Evolutionary conservation across 2,113 vertebrate species (phyloP).

Genomic region (Anolis sagrei): DNA sequence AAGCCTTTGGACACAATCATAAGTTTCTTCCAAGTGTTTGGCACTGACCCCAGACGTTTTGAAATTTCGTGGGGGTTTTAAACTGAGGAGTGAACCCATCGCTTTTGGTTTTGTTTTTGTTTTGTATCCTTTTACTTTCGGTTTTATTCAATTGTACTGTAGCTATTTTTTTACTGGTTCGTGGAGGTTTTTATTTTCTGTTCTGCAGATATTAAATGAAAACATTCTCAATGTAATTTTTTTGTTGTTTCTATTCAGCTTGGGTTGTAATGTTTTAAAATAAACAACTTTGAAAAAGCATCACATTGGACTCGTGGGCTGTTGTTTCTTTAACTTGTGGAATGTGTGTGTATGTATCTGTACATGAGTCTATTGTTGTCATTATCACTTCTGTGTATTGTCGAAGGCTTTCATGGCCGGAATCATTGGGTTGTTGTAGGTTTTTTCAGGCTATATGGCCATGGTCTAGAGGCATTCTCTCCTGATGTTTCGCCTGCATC

Average conservation of each 20-base stretch:
- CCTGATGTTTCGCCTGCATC: no score
- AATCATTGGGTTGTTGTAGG: no score
- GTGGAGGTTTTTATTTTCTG: constrained; percentile 50
- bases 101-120: constrained; percentile 15
- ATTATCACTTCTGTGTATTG: no score
- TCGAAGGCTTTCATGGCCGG: no score
- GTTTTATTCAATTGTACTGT: constrained; percentile 76
- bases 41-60: constrained; percentile 76
- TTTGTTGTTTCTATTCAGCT: constrained; percentile 93
- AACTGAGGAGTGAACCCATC: constrained; percentile 68
- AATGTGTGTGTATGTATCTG: background rate
- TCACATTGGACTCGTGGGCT: background rate
- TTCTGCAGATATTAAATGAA: constrained; percentile 84
- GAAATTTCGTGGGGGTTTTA: constrained; percentile 69
- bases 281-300: constrained; percentile 81
- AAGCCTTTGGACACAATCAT: constrained; percentile 60
- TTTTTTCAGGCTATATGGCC: no score
- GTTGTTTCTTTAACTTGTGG: background rate
- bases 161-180: constrained; percentile 82
- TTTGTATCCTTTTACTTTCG: constrained; percentile 70
- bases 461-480: no score
- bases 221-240: constrained; percentile 88
- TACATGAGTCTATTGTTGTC: no score
- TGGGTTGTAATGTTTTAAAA: constrained; percentile 95
- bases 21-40: constrained; percentile 63